phyloP scores from a whole-genome alignment of 1,140 invertebrate species.

The Mya arenaria region DNA sequence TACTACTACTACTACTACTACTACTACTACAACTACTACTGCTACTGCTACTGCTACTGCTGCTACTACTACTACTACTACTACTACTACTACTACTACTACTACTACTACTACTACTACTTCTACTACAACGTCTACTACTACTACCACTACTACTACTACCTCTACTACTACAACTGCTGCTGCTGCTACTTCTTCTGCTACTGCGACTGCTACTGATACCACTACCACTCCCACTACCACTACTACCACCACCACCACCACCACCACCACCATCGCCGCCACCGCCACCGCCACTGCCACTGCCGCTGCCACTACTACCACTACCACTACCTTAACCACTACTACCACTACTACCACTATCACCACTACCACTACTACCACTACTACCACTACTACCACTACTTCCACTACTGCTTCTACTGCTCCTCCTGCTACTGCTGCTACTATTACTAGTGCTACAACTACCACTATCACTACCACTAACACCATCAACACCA shows the following conservation, averaged over 20 bases:
- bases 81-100: conserved; percentile 6
- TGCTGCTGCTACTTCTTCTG: neutral
- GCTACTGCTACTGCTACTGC: neutral
- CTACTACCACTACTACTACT: conserved; percentile 21
- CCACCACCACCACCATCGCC: neutral
- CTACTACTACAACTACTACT: neutral
- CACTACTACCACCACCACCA: neutral
- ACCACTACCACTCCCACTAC: neutral
- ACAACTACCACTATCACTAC: neutral
- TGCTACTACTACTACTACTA: conserved; percentile 1
- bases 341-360: neutral
- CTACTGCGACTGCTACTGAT: neutral
- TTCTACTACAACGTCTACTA: conserved; percentile 7
- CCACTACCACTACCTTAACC: neutral
- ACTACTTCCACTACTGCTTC: too few species aligned
- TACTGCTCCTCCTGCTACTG: neutral
- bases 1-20: neutral
- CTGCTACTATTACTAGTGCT: neutral
- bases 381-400: conserved; percentile 16
- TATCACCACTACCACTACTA: neutral
- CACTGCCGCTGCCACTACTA: neutral
- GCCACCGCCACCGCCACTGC: neutral
- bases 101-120: conserved; percentile 4
- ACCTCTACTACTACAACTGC: neutral
- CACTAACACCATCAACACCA: neutral